Base-by-base conservation (phyloP, 53 echinoderm and acorn worm genomes). In the Actinopyga echinites region DNA sequence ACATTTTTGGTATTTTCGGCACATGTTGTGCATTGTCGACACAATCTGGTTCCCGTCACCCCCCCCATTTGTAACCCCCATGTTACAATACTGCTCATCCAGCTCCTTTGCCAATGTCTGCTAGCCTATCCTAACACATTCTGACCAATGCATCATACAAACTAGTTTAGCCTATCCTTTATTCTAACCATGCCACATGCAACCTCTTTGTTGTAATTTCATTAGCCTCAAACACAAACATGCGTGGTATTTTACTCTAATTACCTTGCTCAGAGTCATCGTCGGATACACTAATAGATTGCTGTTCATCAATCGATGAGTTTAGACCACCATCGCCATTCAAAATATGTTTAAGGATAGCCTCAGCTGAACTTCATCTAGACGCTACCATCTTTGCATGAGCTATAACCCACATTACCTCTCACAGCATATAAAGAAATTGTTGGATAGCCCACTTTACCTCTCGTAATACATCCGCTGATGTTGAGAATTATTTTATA, bases 1-100 rank as follows among this genome's bases (percentile, higher is more conserved):
- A 22, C 25, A 22, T 25, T 22, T 54, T 58, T 58, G 25, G 10
- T 58, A 58, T 58, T 58, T 58, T 25, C 58, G 58, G 58, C 58
- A 58, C 58, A 58, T 22, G 4, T 58, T 58, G 58, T 58, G 8
- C 58, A 58, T 21, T 58, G 58, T 58, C 58, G 10, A 58, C 58
- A 58, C 58, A 58, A 58, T 58, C 58, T 58, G 58, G 25, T 58
- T 58, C 58, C 8, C 58, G 58, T 58, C 4, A 58, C 58, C 58
- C 10, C 58, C 58, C 25, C 25, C 10, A 25, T 58, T 58, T 58
- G 4, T 25, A 58, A 58, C n/a, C 4, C 58, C 10, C 58, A 58
- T 58, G 58, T 58, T 58, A 58, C 58, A 9, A 58, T 58, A 58
- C 58, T 58, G 58, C 58, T 58, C 58, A 58, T 58, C 58, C n/a